Evolutionary conservation across 1,140 invertebrate species (phyloP), one percentile per base, ranked within the genome.

Genomic region (Drosophila burlai): DNA sequence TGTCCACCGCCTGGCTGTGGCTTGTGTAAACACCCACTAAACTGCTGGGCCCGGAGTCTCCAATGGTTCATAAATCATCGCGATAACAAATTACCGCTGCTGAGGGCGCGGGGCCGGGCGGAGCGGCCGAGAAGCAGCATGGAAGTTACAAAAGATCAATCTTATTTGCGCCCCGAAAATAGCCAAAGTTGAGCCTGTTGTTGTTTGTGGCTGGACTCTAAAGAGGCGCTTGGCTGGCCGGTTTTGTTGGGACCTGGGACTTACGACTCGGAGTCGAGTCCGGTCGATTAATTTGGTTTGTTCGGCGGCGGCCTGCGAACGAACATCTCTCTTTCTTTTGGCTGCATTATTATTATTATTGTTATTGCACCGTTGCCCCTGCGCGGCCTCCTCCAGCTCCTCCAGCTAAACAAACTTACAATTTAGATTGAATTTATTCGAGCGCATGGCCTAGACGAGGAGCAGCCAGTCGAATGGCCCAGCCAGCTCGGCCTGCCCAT

Each of bases 391-490:
- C 46, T 49, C 46, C 46, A 49, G 62, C 72, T 77, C 75, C 75
- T 77, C 42, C 55, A 71, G 78, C 89, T 80, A 91, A 91, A 91
- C 89, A 91, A 91, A 91, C 89, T 91, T 91, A 85, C 89, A 91
- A 91, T 91, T 91, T 91, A 91, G 89, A 91, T 91, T 91, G 89
- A 91, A 91, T 91, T 91, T 91, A 91, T 91, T 91, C 87, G 81
- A 82, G 79, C 81, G 89, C 84, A 74, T 72, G 69, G 85, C 81
- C 81, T 89, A 90, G 85, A 90, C 78, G 76, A 85, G 78, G 75
- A 90, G 85, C 74, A 90, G 74, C 83, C 87, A 77, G 63, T 24
- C 67, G 43, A 31, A 55, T 55, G 54, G 54, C 54, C 52, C 54
- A 40, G 50, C 68, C 42, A 71, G 42, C 69, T 58, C 16, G 55